These are phyloP conservation scores for Eospalax fontanierii DNA, from an alignment of 2,797 vertebrate genomes.

Conservation along the genomic window DNA sequence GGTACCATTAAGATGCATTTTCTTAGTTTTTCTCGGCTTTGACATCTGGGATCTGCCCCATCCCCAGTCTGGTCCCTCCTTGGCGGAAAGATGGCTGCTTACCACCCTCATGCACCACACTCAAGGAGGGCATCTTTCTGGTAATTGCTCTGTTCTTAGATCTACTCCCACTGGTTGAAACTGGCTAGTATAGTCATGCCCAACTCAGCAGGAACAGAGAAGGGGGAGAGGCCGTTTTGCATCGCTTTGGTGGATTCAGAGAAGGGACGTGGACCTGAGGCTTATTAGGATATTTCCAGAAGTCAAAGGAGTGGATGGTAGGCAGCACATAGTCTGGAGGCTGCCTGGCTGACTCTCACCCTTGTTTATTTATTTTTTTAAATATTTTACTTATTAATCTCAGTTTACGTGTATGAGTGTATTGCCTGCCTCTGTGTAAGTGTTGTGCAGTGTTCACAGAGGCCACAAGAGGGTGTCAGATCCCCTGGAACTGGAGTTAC, in stretches of 20 bases:
- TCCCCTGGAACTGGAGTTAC: no score
- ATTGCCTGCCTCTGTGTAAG: no score
- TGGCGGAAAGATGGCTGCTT: neutral
- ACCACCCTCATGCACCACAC: neutral
- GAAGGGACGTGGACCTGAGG: neutral
- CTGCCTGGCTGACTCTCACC: no score
- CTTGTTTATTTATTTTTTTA: no score
- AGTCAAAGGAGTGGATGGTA: neutral
- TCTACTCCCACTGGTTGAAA: neutral
- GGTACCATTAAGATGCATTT: neutral
- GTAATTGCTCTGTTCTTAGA: neutral
- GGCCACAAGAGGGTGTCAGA: no score
- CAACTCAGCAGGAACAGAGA: no score
- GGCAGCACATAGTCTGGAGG: neutral
- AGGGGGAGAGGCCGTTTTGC: neutral
- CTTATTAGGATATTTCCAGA: neutral
- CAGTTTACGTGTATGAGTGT: no score
- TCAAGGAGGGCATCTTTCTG: neutral
- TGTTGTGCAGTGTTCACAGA: no score
- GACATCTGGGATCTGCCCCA: neutral
- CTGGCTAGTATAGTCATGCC: neutral
- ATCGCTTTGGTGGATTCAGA: constrained; percentile 6
- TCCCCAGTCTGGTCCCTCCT: neutral
- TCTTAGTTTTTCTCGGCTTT: neutral
- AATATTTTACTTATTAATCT: no score